Evolutionary conservation across 2,797 vertebrate genomes (phyloP), one percentile per base, ranked within the genome.

Genomic region (Leptodactylus fallax): DNA sequence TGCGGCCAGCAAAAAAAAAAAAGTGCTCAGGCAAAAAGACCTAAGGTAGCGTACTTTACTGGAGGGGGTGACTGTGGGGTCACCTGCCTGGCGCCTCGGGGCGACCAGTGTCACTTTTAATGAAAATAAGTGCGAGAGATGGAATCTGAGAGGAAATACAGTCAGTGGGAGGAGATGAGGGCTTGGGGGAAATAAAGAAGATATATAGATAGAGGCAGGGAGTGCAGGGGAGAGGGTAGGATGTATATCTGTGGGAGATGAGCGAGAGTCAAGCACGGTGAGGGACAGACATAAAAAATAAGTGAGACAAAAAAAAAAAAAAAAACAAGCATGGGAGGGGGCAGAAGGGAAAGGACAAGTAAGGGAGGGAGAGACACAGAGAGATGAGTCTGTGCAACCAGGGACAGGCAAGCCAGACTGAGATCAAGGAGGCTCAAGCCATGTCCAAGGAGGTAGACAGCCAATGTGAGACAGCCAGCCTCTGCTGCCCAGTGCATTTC

Each of bases 381-480:
- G 49, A 69, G 69, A 81, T 63, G 81, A 79, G 60, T 63, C 71
- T 58, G 65, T 72, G 85, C 61, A 80, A 86, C 77, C 47, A 78
- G 80, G 71, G 58, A 77, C 81, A 69, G 67, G 72, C 71, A 71
- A 83, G 51, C 58, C 87, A 88, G 84, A 65, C 79, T 81, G 78
- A 85, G 87, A 88, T 88, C 82, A 88, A 65, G 53, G 60, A 69
- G 65, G 87, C 80, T 81, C 83, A 82, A 85, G 84, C 79, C 71
- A 86, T 81, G 79, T 80, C 69, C 84, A 80, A 79, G 67, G 69
- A 65, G 83, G 83, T 67, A 85, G 87, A 56, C 87, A 78, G 79
- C 71, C 77, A 80, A n/a, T 55, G 58, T 23, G 25, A 83, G 13
- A 83, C 83, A 67, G 77, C 83, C 87, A 61, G 87, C 79, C 72